Evolutionary conservation across 2,888 invertebrate genomes (phyloP).

Genomic region (Drosophila imparisetae): DNA sequence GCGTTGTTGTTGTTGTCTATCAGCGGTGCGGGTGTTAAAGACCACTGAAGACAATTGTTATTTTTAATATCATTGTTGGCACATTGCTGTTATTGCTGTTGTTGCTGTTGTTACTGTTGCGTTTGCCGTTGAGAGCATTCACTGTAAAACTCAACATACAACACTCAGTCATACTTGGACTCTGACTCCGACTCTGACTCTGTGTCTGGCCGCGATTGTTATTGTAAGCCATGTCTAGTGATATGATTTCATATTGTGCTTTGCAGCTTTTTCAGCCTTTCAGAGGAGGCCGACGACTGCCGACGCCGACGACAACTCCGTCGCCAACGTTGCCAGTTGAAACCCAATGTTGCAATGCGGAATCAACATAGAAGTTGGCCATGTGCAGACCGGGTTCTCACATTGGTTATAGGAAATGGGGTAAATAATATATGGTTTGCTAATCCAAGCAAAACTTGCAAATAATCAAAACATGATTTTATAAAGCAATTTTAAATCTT

Average conservation of each 20-base stretch:
- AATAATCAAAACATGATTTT: background rate
- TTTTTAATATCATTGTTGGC: constrained; percentile 78
- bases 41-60: constrained; percentile 81
- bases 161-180: constrained; percentile 77
- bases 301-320: constrained; percentile 31
- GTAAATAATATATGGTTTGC: constrained; percentile 2
- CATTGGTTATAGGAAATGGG: background rate
- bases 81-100: constrained; percentile 53
- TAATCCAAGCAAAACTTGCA: background rate
- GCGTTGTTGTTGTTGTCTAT: constrained; percentile 68
- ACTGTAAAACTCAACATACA: constrained; percentile 61
- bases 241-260: constrained; percentile 79
- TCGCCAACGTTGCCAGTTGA: constrained; percentile 65
- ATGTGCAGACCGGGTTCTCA: background rate
- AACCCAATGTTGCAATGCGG: constrained; percentile 9
- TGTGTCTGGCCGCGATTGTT: constrained; percentile 61
- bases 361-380: constrained; percentile 2
- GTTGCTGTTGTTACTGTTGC: constrained; percentile 34
- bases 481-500: background rate
- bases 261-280: constrained; percentile 57
- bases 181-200: constrained; percentile 44
- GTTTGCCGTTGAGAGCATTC: constrained; percentile 62
- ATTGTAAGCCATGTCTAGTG: constrained; percentile 82
- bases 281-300: constrained; percentile 59
- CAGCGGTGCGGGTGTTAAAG: constrained; percentile 81